Percentiles rank a stretch among this genome's conserved stretches.
phyloP scores from a whole-genome alignment of 2,113 vertebrate genomes.

The Xiphias gladius region DNA sequence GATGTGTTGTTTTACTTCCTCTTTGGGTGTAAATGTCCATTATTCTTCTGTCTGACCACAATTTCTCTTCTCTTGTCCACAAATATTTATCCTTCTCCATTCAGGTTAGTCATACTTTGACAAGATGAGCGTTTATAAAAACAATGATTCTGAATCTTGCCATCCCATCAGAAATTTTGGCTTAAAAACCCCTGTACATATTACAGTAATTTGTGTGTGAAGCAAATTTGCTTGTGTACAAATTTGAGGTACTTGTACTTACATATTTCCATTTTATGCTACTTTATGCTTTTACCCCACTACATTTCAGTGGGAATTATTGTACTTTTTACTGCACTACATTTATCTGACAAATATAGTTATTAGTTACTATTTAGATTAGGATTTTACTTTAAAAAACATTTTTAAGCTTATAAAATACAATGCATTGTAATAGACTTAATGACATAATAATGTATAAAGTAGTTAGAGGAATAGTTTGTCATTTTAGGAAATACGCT shows the following conservation, averaged over 20 bases:
- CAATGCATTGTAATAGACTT: no score
- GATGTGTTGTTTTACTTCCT: not conserved
- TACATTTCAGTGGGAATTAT: not conserved
- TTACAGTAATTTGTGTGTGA: no score
- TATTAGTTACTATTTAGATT: not conserved
- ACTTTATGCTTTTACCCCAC: not conserved
- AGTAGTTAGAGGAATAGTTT: no score
- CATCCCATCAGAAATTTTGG: no score
- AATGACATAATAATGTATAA: no score
- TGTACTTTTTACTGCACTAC: not conserved
- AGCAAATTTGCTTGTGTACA: not conserved
- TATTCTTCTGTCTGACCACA: not conserved
- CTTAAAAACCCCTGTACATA: no score
- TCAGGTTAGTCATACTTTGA: no score
- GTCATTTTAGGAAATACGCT: no score
- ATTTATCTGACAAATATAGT: not conserved
- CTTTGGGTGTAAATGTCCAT: not conserved
- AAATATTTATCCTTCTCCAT: not conserved
- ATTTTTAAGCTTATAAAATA: not conserved
- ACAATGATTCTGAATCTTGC: no score
- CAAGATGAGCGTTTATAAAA: no score
- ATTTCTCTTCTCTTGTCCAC: not conserved
- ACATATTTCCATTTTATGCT: no score
- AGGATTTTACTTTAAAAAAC: not conserved
- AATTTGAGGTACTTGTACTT: not conserved